Evolutionary conservation across 2,888 invertebrate genomes (phyloP).

Genomic region (Microplitis deprimator): DNA sequence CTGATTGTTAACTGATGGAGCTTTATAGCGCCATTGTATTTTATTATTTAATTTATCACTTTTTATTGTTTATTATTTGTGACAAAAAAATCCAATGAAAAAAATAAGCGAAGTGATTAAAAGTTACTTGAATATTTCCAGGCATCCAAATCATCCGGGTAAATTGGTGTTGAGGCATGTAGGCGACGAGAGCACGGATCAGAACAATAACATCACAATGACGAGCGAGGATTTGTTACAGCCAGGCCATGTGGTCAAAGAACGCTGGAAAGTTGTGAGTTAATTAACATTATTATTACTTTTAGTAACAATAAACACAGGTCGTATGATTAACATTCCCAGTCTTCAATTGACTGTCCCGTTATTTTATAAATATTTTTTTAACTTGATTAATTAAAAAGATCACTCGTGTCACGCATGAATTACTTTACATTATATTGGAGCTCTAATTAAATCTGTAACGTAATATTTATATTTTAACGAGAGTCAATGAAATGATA

Average conservation of each 20-base stretch:
- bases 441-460: not conserved
- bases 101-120: not conserved
- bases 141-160: constrained; percentile 59
- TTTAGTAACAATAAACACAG: not conserved
- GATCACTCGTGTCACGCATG: not conserved
- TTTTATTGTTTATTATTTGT: not conserved
- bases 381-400: not conserved
- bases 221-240: constrained; percentile 94
- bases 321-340: not conserved
- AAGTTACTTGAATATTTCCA: constrained; percentile 11
- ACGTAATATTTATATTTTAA: not conserved
- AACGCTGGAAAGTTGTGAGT: constrained; percentile 97
- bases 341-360: not conserved
- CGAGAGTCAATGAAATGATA: not conserved
- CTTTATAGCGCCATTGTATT: not conserved
- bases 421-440: not conserved
- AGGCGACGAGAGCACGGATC: constrained; percentile 73
- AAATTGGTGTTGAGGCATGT: constrained; percentile 67
- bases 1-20: not conserved
- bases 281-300: constrained; percentile 22
- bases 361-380: not conserved
- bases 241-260: constrained; percentile 97
- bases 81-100: not conserved
- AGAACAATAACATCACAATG: constrained; percentile 86
- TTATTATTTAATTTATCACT: not conserved